Percentiles rank a stretch among this genome's conserved stretches.
Conservation (phyloP, 2,888 invertebrate genomes). For the Brenthis ino region DNA sequence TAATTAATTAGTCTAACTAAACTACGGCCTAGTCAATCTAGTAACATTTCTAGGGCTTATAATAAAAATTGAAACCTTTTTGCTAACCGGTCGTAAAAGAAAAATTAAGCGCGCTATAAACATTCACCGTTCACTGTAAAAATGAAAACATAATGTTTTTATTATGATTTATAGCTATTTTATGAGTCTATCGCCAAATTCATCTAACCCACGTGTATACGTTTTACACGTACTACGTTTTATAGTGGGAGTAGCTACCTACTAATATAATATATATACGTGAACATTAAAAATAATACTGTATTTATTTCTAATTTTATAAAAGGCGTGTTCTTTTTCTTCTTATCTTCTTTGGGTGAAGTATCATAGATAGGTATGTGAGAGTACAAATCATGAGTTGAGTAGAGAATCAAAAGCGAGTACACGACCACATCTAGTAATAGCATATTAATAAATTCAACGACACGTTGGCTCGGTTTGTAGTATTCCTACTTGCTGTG, state of each 20-base stretch:
- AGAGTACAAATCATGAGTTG: too few relatives aligned
- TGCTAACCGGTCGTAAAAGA: conserved; percentile 43
- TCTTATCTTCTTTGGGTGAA: too few relatives aligned
- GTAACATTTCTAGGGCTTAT: conserved; percentile 7
- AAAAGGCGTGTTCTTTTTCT: too few relatives aligned
- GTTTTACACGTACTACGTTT: conserved; percentile 1
- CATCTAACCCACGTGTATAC: conserved; percentile 23
- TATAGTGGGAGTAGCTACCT: background rate
- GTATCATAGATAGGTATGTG: too few relatives aligned
- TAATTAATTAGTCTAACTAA: background rate
- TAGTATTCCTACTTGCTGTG: too few relatives aligned
- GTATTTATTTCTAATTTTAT: too few relatives aligned
- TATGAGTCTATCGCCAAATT: conserved; percentile 39
- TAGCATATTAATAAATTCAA: too few relatives aligned
- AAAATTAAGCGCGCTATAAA: conserved; percentile 49
- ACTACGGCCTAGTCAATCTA: background rate
- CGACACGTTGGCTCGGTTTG: too few relatives aligned
- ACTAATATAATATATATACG: too few relatives aligned
- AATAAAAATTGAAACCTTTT: conserved; percentile 7
- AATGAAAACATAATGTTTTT: conserved; percentile 48
- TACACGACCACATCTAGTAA: too few relatives aligned
- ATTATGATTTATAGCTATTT: conserved; percentile 45
- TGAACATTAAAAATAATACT: too few relatives aligned
- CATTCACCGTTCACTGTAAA: conserved; percentile 41
- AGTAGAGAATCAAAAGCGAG: too few relatives aligned